Evolutionary conservation across 2,797 vertebrate genomes (phyloP).

Genomic region (Limosa lapponica): DNA sequence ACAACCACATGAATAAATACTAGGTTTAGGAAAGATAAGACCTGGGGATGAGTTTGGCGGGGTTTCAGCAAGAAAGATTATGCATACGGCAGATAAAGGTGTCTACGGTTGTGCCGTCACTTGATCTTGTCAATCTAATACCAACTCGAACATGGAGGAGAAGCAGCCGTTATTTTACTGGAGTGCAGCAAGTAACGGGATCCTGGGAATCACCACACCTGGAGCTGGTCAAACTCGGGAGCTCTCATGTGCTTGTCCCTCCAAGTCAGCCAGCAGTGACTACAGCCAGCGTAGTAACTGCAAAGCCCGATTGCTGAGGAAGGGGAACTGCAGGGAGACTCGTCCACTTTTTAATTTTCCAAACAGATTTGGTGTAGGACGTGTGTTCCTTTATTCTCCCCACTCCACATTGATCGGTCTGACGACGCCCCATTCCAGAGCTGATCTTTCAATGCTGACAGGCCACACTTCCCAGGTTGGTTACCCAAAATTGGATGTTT

Average conservation of each 20-base stretch:
- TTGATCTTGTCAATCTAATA: constrained; percentile 23
- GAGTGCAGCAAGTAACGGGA: background rate
- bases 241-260: background rate
- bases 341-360: background rate
- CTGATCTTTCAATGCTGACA: background rate
- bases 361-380: background rate
- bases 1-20: constrained; percentile 35
- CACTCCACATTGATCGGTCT: background rate
- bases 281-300: background rate
- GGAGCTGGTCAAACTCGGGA: background rate
- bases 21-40: constrained; percentile 32
- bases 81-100: constrained; percentile 4
- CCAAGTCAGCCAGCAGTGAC: background rate
- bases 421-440: background rate
- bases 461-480: background rate
- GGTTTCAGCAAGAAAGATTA: background rate
- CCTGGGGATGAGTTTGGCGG: constrained; percentile 25
- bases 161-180: background rate
- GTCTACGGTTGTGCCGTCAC: background rate
- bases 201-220: background rate
- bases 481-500: background rate
- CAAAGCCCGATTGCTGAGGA: fast-evolving
- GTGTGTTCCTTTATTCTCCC: background rate
- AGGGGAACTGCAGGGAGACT: background rate
- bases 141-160: background rate